Conservation (phyloP, 1,140 invertebrate species). For the Oryzaephilus surinamensis region DNA sequence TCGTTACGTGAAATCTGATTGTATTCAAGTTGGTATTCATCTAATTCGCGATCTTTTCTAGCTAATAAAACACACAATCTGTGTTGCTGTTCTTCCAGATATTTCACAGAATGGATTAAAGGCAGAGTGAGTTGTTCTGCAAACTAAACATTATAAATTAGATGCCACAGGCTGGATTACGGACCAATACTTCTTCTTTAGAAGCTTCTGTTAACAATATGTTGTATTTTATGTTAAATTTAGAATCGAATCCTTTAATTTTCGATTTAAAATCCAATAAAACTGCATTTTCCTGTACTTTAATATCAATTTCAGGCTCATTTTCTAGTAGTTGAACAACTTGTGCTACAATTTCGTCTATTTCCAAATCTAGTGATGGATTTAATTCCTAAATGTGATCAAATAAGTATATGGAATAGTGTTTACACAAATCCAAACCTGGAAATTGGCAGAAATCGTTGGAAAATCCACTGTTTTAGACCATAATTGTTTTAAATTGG, state of each 20-base stretch:
- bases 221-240: conserved; percentile 3
- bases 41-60: conserved; percentile 9
- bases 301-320: conserved; percentile 4
- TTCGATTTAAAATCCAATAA: background rate
- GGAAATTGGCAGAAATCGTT: conserved; percentile 6
- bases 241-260: background rate
- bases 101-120: conserved; percentile 8
- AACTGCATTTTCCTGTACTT: background rate
- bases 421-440: no score
- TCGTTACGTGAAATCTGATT: conserved; percentile 8
- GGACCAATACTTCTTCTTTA: no score
- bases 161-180: no score
- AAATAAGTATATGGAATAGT: background rate
- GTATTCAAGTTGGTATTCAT: conserved; percentile 13
- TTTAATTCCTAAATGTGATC: conserved; percentile 11
- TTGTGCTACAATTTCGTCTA: conserved; percentile 4
- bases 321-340: conserved; percentile 3
- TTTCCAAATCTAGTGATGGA: conserved; percentile 6
- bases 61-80: conserved; percentile 5
- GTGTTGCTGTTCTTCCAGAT: conserved; percentile 6
- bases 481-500: conserved; percentile 10
- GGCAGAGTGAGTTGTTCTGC: conserved; percentile 11
- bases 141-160: conserved; percentile 7
- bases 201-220: conserved; percentile 3
- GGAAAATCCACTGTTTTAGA: background rate